Evolutionary conservation across 2,888 invertebrate genomes (phyloP).

Genomic region (Athrips mouffetella): DNA sequence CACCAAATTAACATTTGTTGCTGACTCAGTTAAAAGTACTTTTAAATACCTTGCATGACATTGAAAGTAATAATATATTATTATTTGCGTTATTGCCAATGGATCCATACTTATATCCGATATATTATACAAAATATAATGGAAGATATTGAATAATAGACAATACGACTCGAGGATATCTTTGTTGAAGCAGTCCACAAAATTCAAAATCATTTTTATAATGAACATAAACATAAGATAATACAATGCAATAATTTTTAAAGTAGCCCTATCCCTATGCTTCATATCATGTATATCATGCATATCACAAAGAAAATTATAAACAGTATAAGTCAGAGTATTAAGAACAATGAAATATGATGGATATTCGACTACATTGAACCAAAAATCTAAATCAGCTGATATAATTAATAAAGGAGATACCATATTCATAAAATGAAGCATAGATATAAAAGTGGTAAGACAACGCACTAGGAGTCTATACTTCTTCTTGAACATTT

Average conservation of each 20-base stretch:
- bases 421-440: neutral
- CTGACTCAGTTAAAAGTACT: too few relatives aligned
- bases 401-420: neutral
- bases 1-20: too few relatives aligned
- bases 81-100: neutral
- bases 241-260: neutral
- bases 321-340: neutral
- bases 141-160: neutral
- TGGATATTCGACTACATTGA: neutral
- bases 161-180: neutral
- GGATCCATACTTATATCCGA: neutral
- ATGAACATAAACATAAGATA: neutral
- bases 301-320: neutral
- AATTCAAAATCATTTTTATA: neutral
- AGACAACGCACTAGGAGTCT: neutral
- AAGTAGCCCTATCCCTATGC: neutral
- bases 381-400: neutral
- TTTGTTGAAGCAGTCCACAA: neutral
- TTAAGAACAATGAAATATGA: neutral
- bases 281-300: neutral
- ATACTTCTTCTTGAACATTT: neutral
- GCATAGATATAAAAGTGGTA: neutral
- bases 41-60: conserved; percentile 19
- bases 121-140: neutral
- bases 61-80: conserved; percentile 10